Base-by-base conservation (phyloP, 2,113 vertebrate species). In the Fulmarus glacialis region DNA sequence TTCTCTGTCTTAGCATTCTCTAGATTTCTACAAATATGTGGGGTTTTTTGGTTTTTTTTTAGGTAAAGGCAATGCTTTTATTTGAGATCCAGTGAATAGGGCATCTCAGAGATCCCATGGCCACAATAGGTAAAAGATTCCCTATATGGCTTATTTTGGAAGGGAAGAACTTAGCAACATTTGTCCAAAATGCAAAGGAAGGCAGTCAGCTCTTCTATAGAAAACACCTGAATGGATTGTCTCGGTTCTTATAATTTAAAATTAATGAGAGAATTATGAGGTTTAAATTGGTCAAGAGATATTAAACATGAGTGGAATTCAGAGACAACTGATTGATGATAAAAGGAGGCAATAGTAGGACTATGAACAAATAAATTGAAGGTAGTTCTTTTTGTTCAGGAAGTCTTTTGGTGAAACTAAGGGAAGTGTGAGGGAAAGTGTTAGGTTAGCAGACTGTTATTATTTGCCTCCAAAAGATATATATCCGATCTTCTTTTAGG, bases 291-390 rank as follows among this genome's bases (percentile, higher is more conserved):
- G 32, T 91, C 36, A 64, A 82, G 38, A 68, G 23, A 36, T 43
- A 70, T n/a, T 73, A 83, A 87, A 92, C 77, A 82, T 52, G 1
- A 89, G 42, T 63, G 22, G 32, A 77, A 70, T 86, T 91, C 45
- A 62, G 55, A 73, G 64, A 29, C 7, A 88, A 78, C 12, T 71
- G 58, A 56, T 30, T 82, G 40, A 56, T 67, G 50, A 70, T 62
- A 71, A 84, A 94, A 87, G n/a, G 5, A 87, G 5, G 40, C 42
- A 79, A 74, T 63, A 50, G 24, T 27, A 91, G 40, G 47, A 55
- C 32, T 84, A 81, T 78, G 64, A 89, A 74, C 84, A 83, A 89
- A 62, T 32, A 70, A 72, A 58, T 34, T 43, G 48, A 82, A 78
- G 6, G 15, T 32, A 58, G 17, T 34, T 78, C 7, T n/a, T 95